phyloP scores from a whole-genome alignment of 1,140 invertebrate species.

The Drosophila prosaltans region DNA sequence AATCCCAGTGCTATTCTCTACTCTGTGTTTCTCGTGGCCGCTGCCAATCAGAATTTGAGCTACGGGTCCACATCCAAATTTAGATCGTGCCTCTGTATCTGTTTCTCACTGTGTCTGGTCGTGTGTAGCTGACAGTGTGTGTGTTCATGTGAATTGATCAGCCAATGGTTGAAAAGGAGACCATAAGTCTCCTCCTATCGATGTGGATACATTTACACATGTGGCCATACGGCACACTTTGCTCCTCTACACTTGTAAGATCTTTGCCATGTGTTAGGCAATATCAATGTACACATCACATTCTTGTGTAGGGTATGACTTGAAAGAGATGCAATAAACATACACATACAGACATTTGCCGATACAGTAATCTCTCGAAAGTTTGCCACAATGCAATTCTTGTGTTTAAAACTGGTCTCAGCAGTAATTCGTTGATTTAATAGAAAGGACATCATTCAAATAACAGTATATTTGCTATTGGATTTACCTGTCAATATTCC shows the following conservation, averaged over 20 bases:
- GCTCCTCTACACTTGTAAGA: neutral
- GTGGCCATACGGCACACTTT: neutral
- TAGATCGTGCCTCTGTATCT: slow-evolving; percentile 38
- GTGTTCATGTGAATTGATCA: slow-evolving; percentile 9
- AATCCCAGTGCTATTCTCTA: neutral
- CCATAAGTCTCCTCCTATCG: slow-evolving; percentile 20
- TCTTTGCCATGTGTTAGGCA: neutral
- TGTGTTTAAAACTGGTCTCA: no score
- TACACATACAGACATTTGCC: neutral
- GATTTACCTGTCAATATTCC: no score
- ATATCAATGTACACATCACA: neutral
- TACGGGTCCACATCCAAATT: slow-evolving; percentile 60
- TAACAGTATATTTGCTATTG: no score
- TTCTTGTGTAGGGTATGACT: neutral
- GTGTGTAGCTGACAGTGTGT: neutral
- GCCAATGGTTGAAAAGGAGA: slow-evolving; percentile 12
- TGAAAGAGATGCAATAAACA: neutral
- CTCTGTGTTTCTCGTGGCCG: neutral
- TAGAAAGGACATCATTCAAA: no score
- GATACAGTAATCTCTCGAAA: neutral
- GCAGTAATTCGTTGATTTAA: no score
- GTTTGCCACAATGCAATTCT: neutral
- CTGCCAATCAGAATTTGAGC: slow-evolving; percentile 51
- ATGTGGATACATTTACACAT: slow-evolving; percentile 5
- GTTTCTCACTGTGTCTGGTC: slow-evolving; percentile 32